Percentiles rank a stretch among this genome's conserved stretches.
Conservation (phyloP, 2,797 vertebrate genomes). For the Nannoperca australis region DNA sequence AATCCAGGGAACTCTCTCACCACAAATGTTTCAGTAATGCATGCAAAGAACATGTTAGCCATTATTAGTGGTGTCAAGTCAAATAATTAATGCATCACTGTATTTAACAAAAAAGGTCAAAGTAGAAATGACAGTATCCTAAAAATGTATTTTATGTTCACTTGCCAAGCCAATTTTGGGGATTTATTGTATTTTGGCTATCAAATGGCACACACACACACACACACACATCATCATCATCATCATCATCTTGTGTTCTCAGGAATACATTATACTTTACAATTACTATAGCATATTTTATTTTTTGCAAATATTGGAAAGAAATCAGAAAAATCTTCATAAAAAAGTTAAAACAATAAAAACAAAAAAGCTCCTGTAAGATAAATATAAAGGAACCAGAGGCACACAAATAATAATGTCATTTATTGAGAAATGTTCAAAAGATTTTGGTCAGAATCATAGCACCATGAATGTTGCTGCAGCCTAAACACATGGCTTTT, state of each 20-base stretch:
- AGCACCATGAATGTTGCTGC: not conserved
- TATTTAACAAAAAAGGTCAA: not conserved
- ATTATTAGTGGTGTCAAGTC: not conserved
- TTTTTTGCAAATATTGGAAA: too few species aligned
- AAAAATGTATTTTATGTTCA: not conserved
- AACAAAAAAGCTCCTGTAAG: not conserved
- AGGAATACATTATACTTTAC: not conserved
- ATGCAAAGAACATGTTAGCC: not conserved
- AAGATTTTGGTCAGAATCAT: not conserved
- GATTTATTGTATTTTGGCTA: not conserved
- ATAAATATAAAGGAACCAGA: not conserved
- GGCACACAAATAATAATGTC: not conserved
- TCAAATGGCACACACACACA: not conserved
- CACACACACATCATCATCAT: not conserved
- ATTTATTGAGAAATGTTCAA: not conserved
- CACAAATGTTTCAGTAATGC: too few species aligned
- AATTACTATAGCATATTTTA: not conserved
- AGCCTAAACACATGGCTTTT: slow-evolving; percentile 1
- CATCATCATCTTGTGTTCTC: not conserved
- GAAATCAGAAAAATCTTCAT: too few species aligned
- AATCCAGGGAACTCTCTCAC: not conserved
- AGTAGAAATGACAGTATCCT: not conserved
- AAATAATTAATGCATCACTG: not conserved
- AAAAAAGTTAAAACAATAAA: too few species aligned
- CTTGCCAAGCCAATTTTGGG: not conserved